Conservation (phyloP, 2,888 invertebrate species). For the Cheiracanthium punctorium region DNA sequence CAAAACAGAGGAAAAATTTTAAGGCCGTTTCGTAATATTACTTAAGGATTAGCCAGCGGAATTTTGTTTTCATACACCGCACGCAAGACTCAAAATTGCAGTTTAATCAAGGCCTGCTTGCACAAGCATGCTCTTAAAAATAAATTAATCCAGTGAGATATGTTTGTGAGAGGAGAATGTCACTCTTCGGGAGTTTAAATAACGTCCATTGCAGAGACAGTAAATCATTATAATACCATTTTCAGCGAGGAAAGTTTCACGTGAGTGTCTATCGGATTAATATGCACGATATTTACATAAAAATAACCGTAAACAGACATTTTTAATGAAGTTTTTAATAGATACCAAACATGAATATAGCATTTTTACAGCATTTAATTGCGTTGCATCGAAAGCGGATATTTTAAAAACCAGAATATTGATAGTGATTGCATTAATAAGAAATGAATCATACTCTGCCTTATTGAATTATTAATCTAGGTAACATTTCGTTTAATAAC, state of each 20-base stretch:
- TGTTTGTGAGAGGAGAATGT: not conserved
- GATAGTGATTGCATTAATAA: too few relatives aligned
- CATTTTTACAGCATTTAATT: too few relatives aligned
- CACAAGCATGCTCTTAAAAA: not conserved
- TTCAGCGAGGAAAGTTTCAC: not conserved
- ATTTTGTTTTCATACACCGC: not conserved
- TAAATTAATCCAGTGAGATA: conserved; percentile 4
- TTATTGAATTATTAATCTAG: too few relatives aligned
- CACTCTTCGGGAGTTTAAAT: not conserved
- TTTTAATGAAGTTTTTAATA: too few relatives aligned
- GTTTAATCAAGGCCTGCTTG: not conserved
- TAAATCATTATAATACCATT: not conserved
- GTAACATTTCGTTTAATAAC: too few relatives aligned
- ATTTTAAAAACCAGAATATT: too few relatives aligned
- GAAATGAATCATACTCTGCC: too few relatives aligned
- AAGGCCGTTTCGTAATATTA: not conserved
- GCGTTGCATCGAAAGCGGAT: too few relatives aligned
- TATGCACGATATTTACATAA: too few relatives aligned
- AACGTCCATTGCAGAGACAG: not conserved
- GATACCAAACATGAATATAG: too few relatives aligned
- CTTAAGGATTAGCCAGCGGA: not conserved
- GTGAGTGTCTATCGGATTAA: too few relatives aligned
- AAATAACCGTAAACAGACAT: too few relatives aligned
- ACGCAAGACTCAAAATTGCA: not conserved
- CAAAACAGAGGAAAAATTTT: not conserved